phyloP scores from a whole-genome alignment of 2,888 invertebrate species.

The Folsomia manolachei region DNA sequence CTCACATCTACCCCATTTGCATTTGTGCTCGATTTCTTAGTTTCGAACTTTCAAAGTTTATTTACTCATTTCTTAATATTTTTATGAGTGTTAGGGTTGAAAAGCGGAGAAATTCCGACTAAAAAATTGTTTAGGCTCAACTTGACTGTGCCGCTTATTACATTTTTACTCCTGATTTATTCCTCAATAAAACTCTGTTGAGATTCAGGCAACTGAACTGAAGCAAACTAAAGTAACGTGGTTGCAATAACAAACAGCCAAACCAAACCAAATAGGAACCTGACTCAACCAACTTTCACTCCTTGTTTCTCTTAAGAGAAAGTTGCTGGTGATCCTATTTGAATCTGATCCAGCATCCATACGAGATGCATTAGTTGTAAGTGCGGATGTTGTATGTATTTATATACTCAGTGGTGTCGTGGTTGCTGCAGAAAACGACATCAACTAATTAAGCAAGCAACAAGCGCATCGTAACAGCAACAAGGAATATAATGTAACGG shows the following conservation, averaged over 20 bases:
- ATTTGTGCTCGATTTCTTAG: neutral
- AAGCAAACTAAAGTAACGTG: too few species aligned
- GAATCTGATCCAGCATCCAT: too few species aligned
- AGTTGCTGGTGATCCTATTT: too few species aligned
- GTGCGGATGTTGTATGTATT: too few species aligned
- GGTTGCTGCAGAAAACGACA: neutral
- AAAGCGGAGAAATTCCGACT: neutral
- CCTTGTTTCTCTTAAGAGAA: too few species aligned
- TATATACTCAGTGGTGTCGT: neutral
- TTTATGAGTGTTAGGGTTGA: neutral
- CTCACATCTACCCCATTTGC: neutral
- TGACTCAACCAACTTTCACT: too few species aligned
- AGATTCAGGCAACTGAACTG: neutral
- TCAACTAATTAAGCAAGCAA: too few species aligned
- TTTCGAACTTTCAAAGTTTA: neutral
- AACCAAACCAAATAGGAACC: too few species aligned
- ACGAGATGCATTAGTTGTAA: neutral
- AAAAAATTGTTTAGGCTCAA: neutral
- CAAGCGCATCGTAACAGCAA: too few species aligned
- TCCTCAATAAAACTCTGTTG: conserved; percentile 1
- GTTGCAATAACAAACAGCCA: too few species aligned
- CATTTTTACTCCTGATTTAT: conserved; percentile 18
- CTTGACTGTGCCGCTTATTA: conserved; percentile 9
- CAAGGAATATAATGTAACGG: too few species aligned
- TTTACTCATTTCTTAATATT: neutral